Evolutionary conservation across 1,140 invertebrate genomes (phyloP), one percentile per base, ranked within the genome.

Genomic region (Trichoplusia ni): DNA sequence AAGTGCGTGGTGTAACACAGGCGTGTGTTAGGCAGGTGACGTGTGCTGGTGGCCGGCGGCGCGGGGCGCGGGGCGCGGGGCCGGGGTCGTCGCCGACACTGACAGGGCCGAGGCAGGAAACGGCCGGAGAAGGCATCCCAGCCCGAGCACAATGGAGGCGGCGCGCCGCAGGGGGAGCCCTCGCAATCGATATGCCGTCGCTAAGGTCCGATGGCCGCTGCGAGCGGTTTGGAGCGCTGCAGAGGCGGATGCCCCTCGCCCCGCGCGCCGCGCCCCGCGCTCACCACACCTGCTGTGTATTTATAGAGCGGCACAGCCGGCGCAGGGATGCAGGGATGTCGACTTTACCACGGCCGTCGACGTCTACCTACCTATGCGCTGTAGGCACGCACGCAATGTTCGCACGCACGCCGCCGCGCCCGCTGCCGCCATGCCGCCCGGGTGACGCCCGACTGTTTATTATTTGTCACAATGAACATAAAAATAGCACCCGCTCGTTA

Each of bases 131-230:
- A 82, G 81, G 85, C 83, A 85, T 84, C 84, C 81, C 82, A 79
- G 71, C 70, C 71, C 70, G 84, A 82, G 84, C 76, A 87, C 83
- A 87, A 87, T 85, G 84, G 80, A 73, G 82, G 80, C 84, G 83
- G 79, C 85, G 82, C 83, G 81, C 80, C 82, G 80, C 84, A 88
- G 84, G 85, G 86, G 86, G 86, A 86, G 82, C 84, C 86, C 81
- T 89, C 84, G 84, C 84, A 89, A 89, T 90, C 86, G 86, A 90
- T 90, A 90, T 90, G 82, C 77, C 85, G 86, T 84, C 84, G 86
- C 85, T 89, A 88, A 89, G 86, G 86, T 89, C 86, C 86, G 85
- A 76, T 86, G 86, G 86, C 83, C 84, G 86, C 78, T 86, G 81
- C 75, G 84, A 87, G 73, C 81, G 76, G 81, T 82, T 88, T 81